phyloP scores from a whole-genome alignment of 2,113 vertebrate genomes.

The Phoenicopterus ruber region DNA sequence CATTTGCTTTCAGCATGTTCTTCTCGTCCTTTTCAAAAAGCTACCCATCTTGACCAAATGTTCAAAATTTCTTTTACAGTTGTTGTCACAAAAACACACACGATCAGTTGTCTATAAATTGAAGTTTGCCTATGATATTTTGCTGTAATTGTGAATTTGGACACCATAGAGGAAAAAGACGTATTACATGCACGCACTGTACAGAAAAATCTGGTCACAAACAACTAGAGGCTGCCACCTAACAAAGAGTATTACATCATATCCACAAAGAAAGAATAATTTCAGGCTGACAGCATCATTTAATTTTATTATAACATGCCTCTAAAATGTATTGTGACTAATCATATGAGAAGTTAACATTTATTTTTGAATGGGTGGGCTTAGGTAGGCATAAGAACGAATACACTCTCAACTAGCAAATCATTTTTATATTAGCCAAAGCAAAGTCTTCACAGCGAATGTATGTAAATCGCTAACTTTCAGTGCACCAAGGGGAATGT shows the following conservation, averaged over 20 bases:
- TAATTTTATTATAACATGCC: slow-evolving; percentile 34
- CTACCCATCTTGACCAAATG: not conserved
- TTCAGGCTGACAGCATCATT: not conserved
- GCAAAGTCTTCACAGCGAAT: slow-evolving; percentile 45
- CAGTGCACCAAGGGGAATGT: slow-evolving; percentile 53
- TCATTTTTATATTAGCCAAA: slow-evolving; percentile 64
- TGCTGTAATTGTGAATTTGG: not conserved
- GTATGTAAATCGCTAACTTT: slow-evolving; percentile 68
- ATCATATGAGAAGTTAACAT: slow-evolving; percentile 56
- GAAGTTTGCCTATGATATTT: not conserved
- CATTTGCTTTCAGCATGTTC: not conserved
- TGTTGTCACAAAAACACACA: not conserved
- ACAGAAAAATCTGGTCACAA: not conserved
- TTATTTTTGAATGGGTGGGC: slow-evolving; percentile 59
- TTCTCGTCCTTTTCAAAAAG: not conserved
- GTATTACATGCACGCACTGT: not conserved
- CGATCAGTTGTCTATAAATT: not conserved
- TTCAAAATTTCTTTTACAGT: not conserved
- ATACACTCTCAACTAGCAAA: slow-evolving; percentile 18
- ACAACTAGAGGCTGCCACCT: not conserved
- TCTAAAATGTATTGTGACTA: slow-evolving; percentile 15
- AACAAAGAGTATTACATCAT: not conserved
- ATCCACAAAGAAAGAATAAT: not conserved
- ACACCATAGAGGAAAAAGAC: not conserved
- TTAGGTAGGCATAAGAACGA: slow-evolving; percentile 25